Conservation (phyloP, 2,888 invertebrate genomes). For the Quadroppia sp. region DNA sequence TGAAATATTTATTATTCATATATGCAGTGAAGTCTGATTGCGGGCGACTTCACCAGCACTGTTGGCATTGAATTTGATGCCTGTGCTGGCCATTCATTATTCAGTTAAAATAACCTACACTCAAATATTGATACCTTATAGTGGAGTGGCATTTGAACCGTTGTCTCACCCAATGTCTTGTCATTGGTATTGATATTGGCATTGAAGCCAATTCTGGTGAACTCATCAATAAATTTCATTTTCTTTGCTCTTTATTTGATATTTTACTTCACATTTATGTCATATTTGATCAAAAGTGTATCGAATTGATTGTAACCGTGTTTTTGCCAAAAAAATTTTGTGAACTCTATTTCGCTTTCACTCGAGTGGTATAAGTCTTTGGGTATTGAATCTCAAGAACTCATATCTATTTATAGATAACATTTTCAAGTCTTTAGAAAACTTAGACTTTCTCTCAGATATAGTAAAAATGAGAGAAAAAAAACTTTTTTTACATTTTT, state of each 20-base stretch:
- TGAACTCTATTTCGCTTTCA: neutral
- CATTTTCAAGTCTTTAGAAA: neutral
- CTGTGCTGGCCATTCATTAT: neutral
- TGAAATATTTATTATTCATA: neutral
- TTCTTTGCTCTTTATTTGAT: slow-evolving; percentile 13
- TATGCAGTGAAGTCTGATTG: slow-evolving; percentile 35
- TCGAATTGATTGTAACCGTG: slow-evolving; percentile 28
- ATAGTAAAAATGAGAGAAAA: neutral
- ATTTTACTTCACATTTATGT: slow-evolving; percentile 23
- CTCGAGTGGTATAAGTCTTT: neutral
- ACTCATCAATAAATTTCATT: slow-evolving; percentile 37
- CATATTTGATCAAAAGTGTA: slow-evolving; percentile 31
- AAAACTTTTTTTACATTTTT: neutral
- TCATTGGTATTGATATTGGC: neutral
- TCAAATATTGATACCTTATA: too few species aligned
- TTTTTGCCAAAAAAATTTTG: neutral
- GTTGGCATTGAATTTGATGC: slow-evolving; percentile 23
- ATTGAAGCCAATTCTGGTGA: slow-evolving; percentile 29
- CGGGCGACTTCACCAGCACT: neutral
- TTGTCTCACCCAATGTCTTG: neutral
- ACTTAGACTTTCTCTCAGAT: neutral
- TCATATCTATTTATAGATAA: slow-evolving; percentile 33
- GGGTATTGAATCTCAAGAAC: neutral
- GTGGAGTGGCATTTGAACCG: neutral
- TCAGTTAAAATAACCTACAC: too few species aligned